phyloP scores from a whole-genome alignment of 2,888 invertebrate species.

The Tanypteryx hageni region DNA sequence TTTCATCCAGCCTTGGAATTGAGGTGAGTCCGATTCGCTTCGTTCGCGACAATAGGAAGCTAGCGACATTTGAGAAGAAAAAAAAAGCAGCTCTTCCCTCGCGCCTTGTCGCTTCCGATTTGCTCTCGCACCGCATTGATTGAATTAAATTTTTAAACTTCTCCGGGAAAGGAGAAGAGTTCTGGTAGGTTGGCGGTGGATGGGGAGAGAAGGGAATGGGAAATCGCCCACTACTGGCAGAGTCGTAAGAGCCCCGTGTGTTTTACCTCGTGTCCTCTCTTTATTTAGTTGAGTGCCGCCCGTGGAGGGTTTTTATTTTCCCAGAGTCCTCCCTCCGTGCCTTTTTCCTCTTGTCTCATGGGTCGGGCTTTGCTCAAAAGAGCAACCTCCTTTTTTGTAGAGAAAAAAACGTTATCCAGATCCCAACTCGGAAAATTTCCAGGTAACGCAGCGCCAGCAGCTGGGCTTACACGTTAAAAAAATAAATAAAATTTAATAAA shows the following conservation, averaged over 20 bases:
- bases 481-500: too few species aligned
- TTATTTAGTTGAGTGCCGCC: not conserved
- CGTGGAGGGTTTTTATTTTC: not conserved
- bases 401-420: too few species aligned
- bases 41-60: not conserved
- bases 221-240: not conserved
- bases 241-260: not conserved
- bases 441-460: too few species aligned
- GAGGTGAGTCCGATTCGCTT: too few species aligned
- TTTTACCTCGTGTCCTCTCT: not conserved
- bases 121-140: conserved; percentile 8
- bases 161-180: not conserved
- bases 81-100: not conserved
- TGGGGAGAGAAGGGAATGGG: too few species aligned
- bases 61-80: not conserved
- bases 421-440: too few species aligned
- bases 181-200: too few species aligned
- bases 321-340: not conserved
- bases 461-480: too few species aligned
- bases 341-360: not conserved
- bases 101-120: not conserved
- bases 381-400: too few species aligned
- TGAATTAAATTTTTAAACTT: conserved; percentile 25
- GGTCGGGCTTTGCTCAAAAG: too few species aligned
- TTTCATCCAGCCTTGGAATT: too few species aligned